Base-by-base conservation (phyloP, 92 coral and sea anemone genomes). In the Nematostella vectensis region DNA sequence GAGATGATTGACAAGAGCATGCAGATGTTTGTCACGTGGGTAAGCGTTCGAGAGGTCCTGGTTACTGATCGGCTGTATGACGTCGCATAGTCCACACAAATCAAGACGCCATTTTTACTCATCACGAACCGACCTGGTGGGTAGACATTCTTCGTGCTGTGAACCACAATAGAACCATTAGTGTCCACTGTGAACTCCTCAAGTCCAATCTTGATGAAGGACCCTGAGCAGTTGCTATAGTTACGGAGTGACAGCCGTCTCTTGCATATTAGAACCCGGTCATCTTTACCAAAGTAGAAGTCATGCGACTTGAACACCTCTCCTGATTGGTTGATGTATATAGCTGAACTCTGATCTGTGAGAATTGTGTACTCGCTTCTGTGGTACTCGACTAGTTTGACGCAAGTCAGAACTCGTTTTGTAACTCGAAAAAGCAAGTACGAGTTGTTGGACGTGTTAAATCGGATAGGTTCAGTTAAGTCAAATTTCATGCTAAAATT, bases 1-100 rank as follows among this genome's bases (percentile, higher is more conserved):
- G 50, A 53, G 9, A 54, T 18, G 17, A 67, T 53, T 23, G 86
- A 79, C 23, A 57, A 28, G 26, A 45, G 22, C 61, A 64, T 64
- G 31, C 60, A 33, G 16, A 64, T 52, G 15, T 45, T 0, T 0
- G 70, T 64, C 40, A 53, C 15, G 1, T 50, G 23, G 23, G 33
- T 16, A 24, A 64, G 27, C 15, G 43, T 12, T 3, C 0, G 22
- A 24, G 21, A 11, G 4, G 27, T 17, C 8, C 24, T 1, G 6
- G 2, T 23, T 2, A 4, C 19, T 13, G 29, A 11, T 24, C 17
- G 47, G 13, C 17, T 24, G 24, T 13, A 31, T 29, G 15, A 37
- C 13, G 59, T 15, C 20, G 64, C 29, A 27, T 24, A 13, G 17
- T 30, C 11, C 9, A 12, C 58, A 18, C 76, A 69, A 10, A 76